Evolutionary conservation across 2,113 vertebrate species (phyloP), one percentile per base, ranked within the genome.

Genomic region (Gobius niger): DNA sequence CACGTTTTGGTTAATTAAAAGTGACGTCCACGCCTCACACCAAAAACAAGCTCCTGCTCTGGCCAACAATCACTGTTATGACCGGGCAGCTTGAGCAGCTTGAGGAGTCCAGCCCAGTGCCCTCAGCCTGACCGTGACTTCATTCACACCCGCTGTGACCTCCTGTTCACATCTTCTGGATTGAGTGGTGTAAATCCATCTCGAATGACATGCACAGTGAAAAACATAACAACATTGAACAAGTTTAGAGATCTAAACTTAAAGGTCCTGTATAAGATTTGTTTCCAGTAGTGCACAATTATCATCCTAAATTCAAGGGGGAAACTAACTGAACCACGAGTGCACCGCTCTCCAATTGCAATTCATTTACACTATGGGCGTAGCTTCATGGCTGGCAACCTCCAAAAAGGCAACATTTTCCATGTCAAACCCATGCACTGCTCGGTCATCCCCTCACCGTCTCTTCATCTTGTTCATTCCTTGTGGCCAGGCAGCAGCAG

Each of bases 1-100:
- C 75, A 50, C 76, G 51, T 47, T 78, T 76, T 66, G 10, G 44
- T 77, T 86, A 81, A 90, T 86, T 79, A 85, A 76, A 44, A 71
- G 57, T 64, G 81, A 87, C 77, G 54, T 61, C 59, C 68, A 34
- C 74, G 73, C 59, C 59, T 34, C 57, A 44, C 74, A 67, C 18
- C 1, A 61, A 76, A 52, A 68, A 19, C 10, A 18, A 47, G 44
- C 42, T 46, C 75, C 18, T 61, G n/a, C 46, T 15, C 18, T 67
- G 1, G 24, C 24, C 3, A 4, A 34, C 3, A 34, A 4, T 34
- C 24, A 34, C 24, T 34, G 24, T 34, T 34, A 34, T 34, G 24
- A 1, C 2, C 24, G 24, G 24, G 24, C 24, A 34, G 24, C 24
- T 61, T 10, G 60, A 87, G 80, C 88, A 85, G 84, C 80, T 80